These are phyloP conservation scores for Odontesthes bonariensis DNA, from an alignment of 2,113 vertebrate genomes.

Conservation along the genomic window DNA sequence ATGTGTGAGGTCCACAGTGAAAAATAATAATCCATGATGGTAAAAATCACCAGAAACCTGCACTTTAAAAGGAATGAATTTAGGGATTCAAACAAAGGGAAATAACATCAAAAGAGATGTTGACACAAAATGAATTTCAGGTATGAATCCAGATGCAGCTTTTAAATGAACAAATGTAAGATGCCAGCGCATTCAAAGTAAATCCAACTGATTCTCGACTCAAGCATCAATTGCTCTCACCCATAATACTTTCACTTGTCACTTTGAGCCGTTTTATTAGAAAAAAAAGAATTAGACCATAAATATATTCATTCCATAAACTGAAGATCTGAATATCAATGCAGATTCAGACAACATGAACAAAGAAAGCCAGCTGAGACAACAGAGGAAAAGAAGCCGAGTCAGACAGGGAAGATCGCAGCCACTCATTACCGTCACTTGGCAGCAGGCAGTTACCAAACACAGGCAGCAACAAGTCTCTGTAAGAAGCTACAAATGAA, in stretches of 20 bases:
- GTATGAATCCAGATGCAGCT: slow-evolving; percentile 4
- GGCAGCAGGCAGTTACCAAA: slow-evolving; percentile 44
- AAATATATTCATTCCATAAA: slow-evolving; percentile 12
- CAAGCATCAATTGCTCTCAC: background rate
- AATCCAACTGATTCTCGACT: background rate
- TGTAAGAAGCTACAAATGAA: slow-evolving; percentile 68
- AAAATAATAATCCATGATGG: too few relatives aligned
- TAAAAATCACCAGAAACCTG: too few relatives aligned
- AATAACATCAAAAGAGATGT: too few relatives aligned
- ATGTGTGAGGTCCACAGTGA: too few relatives aligned
- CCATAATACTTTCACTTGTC: background rate
- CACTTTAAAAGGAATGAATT: too few relatives aligned
- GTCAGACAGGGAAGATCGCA: slow-evolving; percentile 24
- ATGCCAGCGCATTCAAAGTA: background rate
- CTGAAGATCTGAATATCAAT: slow-evolving; percentile 13
- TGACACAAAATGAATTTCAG: background rate
- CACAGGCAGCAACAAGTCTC: slow-evolving; percentile 61
- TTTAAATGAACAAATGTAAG: background rate
- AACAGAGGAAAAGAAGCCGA: slow-evolving; percentile 3
- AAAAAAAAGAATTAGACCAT: background rate
- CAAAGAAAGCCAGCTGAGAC: slow-evolving; percentile 8
- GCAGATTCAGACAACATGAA: slow-evolving; percentile 2
- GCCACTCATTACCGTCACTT: slow-evolving; percentile 51
- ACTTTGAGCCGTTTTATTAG: slow-evolving; percentile 4
- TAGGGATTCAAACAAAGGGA: too few relatives aligned